phyloP scores from a whole-genome alignment of 2,888 invertebrate species.

The Tachina lurida region DNA sequence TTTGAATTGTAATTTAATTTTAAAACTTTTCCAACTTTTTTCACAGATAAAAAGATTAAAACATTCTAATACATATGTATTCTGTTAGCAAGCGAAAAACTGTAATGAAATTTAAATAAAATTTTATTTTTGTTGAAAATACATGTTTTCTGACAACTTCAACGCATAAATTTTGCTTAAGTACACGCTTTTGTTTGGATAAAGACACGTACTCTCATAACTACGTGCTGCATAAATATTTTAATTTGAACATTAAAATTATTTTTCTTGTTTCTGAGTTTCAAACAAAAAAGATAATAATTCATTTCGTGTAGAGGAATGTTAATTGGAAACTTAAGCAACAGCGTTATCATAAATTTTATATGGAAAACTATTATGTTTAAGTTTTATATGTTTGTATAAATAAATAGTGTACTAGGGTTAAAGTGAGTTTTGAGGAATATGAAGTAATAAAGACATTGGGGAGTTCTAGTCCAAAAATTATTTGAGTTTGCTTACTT shows the following conservation, averaged over 20 bases:
- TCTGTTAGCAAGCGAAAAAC: conserved; percentile 3
- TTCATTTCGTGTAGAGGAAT: conserved; percentile 21
- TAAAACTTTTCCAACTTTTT: neutral
- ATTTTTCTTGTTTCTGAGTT: neutral
- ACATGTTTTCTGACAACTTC: conserved; percentile 8
- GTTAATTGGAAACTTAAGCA: conserved; percentile 41
- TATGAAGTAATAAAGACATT: no score
- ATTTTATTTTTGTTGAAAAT: conserved; percentile 5
- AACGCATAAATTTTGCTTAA: conserved; percentile 25
- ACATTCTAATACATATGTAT: neutral
- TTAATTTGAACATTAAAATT: conserved; percentile 5
- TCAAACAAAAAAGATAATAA: neutral
- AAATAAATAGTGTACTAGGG: no score
- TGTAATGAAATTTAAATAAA: conserved; percentile 17
- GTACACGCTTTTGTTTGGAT: neutral
- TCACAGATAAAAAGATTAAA: neutral
- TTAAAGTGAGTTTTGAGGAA: neutral
- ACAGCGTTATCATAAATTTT: conserved; percentile 8
- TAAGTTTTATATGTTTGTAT: neutral
- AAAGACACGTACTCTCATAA: conserved; percentile 6
- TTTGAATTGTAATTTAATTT: neutral
- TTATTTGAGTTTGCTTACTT: no score
- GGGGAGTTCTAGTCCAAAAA: no score
- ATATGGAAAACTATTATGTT: neutral
- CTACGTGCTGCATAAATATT: conserved; percentile 27